Evolutionary conservation across 92 coral and sea anemone genomes (phyloP).

Genomic region (Micromussa lordhowensis): DNA sequence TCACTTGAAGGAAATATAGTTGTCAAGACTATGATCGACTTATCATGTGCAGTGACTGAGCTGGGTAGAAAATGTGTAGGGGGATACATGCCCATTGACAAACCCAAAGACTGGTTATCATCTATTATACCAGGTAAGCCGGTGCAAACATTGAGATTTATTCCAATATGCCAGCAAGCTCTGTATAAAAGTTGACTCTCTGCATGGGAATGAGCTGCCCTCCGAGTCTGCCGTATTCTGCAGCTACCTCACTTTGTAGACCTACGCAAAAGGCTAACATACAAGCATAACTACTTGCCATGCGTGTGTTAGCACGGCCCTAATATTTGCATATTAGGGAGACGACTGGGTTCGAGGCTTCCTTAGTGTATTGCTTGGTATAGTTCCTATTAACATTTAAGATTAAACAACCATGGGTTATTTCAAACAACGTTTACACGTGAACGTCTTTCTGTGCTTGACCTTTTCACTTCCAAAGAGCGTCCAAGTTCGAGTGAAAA

Average conservation of each 20-base stretch:
- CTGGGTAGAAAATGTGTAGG: conserved; percentile 39
- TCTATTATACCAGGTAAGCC: conserved; percentile 13
- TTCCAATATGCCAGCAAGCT: not conserved
- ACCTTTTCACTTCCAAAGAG: no score
- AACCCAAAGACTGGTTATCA: not conserved
- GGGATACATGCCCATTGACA: conserved; percentile 21
- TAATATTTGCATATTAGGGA: no score
- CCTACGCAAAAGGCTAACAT: no score
- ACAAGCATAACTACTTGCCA: no score
- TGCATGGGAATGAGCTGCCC: not conserved
- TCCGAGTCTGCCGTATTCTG: not conserved
- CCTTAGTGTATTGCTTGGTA: not conserved
- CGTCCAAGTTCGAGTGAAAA: no score
- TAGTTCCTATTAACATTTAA: no score
- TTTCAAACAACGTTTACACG: no score
- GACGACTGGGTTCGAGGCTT: not conserved
- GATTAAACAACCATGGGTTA: no score
- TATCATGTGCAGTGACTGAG: conserved; percentile 29
- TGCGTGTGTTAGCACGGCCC: no score
- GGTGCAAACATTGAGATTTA: not conserved
- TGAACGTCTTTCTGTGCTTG: no score
- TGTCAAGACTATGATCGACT: conserved; percentile 6
- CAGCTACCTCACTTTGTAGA: no score
- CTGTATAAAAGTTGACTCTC: not conserved
- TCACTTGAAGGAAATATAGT: conserved; percentile 29